A percentile compares a stretch with the other conserved stretches of the same genome.
Evolutionary conservation across 2,113 vertebrate species (phyloP).

Genomic region (Malurus alboscapulatus): DNA sequence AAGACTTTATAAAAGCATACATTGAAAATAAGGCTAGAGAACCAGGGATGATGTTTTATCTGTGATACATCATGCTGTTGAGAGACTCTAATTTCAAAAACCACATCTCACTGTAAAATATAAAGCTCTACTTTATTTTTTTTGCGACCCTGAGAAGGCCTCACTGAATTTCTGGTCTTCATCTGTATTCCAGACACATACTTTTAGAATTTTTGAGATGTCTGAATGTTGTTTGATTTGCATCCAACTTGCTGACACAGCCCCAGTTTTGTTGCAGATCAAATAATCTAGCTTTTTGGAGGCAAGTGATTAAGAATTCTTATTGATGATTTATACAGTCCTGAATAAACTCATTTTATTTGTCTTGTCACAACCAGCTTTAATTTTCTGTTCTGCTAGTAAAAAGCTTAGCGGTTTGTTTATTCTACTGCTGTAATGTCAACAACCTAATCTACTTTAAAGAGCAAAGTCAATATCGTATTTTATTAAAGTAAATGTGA

Average conservation of each 20-base stretch:
- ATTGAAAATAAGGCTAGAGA: neutral
- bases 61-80: neutral
- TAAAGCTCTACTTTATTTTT: neutral
- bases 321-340: conserved; percentile 53
- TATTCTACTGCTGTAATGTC: conserved; percentile 54
- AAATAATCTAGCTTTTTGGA: conserved; percentile 59
- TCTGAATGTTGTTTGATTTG: conserved; percentile 53
- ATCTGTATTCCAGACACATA: conserved; percentile 37
- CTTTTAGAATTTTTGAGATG: conserved; percentile 34
- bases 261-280: conserved; percentile 52
- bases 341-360: conserved; percentile 62
- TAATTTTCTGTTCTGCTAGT: conserved; percentile 66
- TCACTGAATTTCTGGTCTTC: conserved; percentile 5
- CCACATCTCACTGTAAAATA: neutral
- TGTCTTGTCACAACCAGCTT: conserved; percentile 40
- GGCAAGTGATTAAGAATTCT: conserved; percentile 49
- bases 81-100: conserved; percentile 7
- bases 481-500: conserved; percentile 66
- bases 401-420: conserved; percentile 55
- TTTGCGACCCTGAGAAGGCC: conserved; percentile 3
- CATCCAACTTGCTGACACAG: conserved; percentile 59
- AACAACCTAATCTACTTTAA: conserved; percentile 69
- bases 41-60: neutral
- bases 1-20: neutral
- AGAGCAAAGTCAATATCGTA: conserved; percentile 64